phyloP scores from a whole-genome alignment of 1,140 invertebrate genomes.

The Drosophila melanica region DNA sequence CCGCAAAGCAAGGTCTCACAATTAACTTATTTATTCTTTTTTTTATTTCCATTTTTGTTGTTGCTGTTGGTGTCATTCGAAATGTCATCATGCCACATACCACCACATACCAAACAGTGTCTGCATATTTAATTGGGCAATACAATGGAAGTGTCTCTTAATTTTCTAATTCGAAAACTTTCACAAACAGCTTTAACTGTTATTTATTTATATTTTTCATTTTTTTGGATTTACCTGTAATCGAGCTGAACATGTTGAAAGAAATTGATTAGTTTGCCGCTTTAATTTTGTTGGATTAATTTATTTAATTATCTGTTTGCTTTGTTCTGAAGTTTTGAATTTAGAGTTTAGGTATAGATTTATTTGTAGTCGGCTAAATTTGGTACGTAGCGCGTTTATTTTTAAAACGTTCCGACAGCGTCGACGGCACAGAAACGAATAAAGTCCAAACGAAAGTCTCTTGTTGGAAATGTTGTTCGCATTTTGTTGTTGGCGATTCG shows the following conservation, averaged over 20 bases:
- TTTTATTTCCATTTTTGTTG: slow-evolving; percentile 7
- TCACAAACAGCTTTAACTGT: slow-evolving; percentile 47
- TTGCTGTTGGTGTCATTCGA: slow-evolving; percentile 15
- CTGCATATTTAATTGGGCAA: slow-evolving; percentile 28
- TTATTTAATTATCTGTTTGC: slow-evolving; percentile 5
- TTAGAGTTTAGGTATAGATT: slow-evolving; percentile 22
- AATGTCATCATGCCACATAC: slow-evolving; percentile 24
- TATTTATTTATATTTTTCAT: background rate
- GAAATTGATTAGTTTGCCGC: slow-evolving; percentile 33
- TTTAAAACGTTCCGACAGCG: slow-evolving; percentile 72
- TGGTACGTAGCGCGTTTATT: slow-evolving; percentile 65
- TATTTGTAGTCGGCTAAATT: slow-evolving; percentile 44
- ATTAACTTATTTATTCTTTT: slow-evolving; percentile 4
- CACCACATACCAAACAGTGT: slow-evolving; percentile 16
- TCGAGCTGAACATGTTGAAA: slow-evolving; percentile 75
- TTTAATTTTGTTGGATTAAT: slow-evolving; percentile 7
- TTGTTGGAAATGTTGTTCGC: slow-evolving; percentile 32
- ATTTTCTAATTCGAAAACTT: slow-evolving; percentile 53
- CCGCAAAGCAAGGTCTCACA: slow-evolving; percentile 25
- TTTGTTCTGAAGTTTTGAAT: slow-evolving; percentile 3
- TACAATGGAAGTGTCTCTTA: slow-evolving; percentile 5
- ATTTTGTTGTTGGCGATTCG: slow-evolving; percentile 23
- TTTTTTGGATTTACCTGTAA: slow-evolving; percentile 68
- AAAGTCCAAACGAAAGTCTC: slow-evolving; percentile 60
- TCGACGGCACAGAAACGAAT: slow-evolving; percentile 71